Evolutionary conservation across 2,888 invertebrate species (phyloP), one percentile per base, ranked within the genome.

Genomic region (Phaedon cochleariae): DNA sequence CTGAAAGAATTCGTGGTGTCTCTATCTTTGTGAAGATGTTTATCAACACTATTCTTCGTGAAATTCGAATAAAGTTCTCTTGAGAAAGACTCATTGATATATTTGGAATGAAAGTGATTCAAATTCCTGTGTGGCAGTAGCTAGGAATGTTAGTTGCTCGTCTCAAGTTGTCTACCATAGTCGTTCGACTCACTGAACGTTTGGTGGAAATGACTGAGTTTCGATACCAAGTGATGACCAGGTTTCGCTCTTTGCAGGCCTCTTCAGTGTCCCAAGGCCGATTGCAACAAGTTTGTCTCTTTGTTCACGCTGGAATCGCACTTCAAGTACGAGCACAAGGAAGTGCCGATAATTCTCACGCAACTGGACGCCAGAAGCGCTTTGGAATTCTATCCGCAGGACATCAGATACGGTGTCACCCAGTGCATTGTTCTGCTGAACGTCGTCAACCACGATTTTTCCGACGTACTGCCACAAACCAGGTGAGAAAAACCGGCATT

Each of bases 291-390:
- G 67, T 86, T 85, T 62, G 84, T 88, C 4, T 86, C 87, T 0
- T 82, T 86, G 51, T 85, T 86, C 29, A 85, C 87, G 0, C 76
- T 88, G 2, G 82, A 85, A 15, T 82, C 84, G 49, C 88, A 88
- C 76, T 88, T 88, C 68, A 80, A 85, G 63, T 87, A 87, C 72
- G 88, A 88, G 72, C 88, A 88, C 67, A 80, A 78, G 59, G 76
- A 77, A 64, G 76, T 82, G 3, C 77, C 79, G 0, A 73, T 75
- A 21, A 73, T 80, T n/a, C 64, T 73, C 5, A 79, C 79, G 1
- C 66, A 75, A 52, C 71, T 79, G 53, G 79, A 80, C 62, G 73
- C 76, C 12, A 73, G 80, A 68, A 80, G 78, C 64, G 76, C 78
- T 1, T 65, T 81, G 49, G 77, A 79, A 67, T 79, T 82, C 68